phyloP scores from a whole-genome alignment of 2,888 invertebrate species.

The Elysia crispata region DNA sequence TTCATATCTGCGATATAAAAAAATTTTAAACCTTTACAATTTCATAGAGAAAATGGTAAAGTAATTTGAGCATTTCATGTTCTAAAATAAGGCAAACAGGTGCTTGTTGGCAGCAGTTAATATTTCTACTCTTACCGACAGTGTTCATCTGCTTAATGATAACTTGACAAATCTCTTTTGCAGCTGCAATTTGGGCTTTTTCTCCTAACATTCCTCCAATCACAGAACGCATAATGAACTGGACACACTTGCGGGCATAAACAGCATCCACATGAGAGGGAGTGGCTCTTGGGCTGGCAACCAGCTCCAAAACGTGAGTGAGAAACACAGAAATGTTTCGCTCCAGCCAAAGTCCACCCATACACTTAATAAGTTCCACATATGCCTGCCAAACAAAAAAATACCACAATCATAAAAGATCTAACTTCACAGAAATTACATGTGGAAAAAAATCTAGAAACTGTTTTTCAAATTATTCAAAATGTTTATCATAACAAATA shows the following conservation, averaged over 20 bases:
- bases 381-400: conserved; percentile 84
- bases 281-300: conserved; percentile 94
- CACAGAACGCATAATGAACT: conserved; percentile 93
- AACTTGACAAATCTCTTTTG: conserved; percentile 94
- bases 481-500: too few relatives aligned
- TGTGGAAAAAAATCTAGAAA: too few relatives aligned
- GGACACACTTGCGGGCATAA: conserved; percentile 97
- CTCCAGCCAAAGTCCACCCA: conserved; percentile 97
- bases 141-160: conserved; percentile 94
- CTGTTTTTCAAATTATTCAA: background rate
- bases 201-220: conserved; percentile 96
- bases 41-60: too few relatives aligned
- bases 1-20: too few relatives aligned
- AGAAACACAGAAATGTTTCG: conserved; percentile 90
- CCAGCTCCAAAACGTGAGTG: conserved; percentile 93
- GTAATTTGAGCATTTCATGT: too few relatives aligned
- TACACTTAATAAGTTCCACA: conserved; percentile 93
- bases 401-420: background rate
- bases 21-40: too few relatives aligned
- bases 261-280: conserved; percentile 98
- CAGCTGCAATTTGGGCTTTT: conserved; percentile 93
- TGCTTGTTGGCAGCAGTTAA: too few relatives aligned
- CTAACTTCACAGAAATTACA: too few relatives aligned
- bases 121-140: conserved; percentile 63
- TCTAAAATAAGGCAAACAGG: too few relatives aligned